Evolutionary conservation across 2,797 vertebrate genomes (phyloP).

Genomic region (Apodemus agrarius): DNA sequence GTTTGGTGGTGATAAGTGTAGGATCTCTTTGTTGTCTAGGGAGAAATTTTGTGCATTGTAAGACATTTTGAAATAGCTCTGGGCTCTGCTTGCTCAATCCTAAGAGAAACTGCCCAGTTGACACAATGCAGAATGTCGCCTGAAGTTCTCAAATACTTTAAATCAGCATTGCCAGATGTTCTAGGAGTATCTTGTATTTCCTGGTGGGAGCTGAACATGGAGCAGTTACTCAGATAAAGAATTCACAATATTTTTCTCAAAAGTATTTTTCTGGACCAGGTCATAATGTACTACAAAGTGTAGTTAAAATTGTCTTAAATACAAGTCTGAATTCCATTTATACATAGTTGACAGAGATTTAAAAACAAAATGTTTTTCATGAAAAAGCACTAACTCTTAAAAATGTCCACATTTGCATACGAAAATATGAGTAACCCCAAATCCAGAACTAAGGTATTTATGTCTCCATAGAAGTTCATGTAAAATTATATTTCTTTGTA

Average conservation of each 20-base stretch:
- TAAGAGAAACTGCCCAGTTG: not conserved
- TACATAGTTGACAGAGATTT: not conserved
- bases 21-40: not conserved
- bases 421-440: not conserved
- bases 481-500: not conserved
- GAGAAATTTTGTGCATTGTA: not conserved
- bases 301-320: conserved; percentile 3
- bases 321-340: not conserved
- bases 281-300: not conserved
- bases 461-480: not conserved
- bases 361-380: not conserved
- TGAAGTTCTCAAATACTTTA: not conserved
- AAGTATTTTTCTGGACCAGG: not conserved
- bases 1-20: not conserved
- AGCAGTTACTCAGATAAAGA: not conserved
- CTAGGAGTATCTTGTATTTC: not conserved
- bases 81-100: not conserved
- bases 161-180: not conserved
- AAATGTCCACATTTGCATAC: not conserved
- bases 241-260: conserved; percentile 15
- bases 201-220: not conserved
- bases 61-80: not conserved
- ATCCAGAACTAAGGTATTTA: not conserved
- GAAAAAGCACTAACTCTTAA: not conserved
- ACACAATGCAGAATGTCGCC: not conserved